phyloP scores from a whole-genome alignment of 2,888 invertebrate genomes.

The Epistrophe grossulariae region DNA sequence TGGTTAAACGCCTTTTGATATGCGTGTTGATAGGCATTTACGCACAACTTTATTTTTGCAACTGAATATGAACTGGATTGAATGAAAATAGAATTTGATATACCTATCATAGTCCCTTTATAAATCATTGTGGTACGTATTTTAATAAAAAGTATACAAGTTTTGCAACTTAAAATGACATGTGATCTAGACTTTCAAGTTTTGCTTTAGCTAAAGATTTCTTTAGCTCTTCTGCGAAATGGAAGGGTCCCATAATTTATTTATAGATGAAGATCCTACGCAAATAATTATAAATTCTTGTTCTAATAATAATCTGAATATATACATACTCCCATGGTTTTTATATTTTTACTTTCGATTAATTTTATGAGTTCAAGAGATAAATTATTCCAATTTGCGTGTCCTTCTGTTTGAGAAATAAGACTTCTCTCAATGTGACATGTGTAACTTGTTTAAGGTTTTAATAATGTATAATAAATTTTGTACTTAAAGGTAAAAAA shows the following conservation, averaged over 20 bases:
- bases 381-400: too few species aligned
- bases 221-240: not conserved
- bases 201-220: not conserved
- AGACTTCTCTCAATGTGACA: too few species aligned
- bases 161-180: not conserved
- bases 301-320: not conserved
- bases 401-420: too few species aligned
- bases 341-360: not conserved
- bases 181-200: not conserved
- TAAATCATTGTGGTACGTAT: not conserved
- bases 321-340: not conserved
- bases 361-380: too few species aligned
- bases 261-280: not conserved
- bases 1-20: slow-evolving; percentile 3
- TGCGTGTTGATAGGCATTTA: slow-evolving; percentile 16
- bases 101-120: not conserved
- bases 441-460: too few species aligned
- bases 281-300: not conserved
- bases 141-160: slow-evolving; percentile 14
- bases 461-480: too few species aligned
- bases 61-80: not conserved
- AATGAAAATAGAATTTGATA: not conserved
- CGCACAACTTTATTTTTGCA: not conserved
- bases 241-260: not conserved
- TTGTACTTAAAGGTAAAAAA: too few species aligned